Evolutionary conservation across 2,113 vertebrate species (phyloP).

Genomic region (Opisthocomus hoazin): DNA sequence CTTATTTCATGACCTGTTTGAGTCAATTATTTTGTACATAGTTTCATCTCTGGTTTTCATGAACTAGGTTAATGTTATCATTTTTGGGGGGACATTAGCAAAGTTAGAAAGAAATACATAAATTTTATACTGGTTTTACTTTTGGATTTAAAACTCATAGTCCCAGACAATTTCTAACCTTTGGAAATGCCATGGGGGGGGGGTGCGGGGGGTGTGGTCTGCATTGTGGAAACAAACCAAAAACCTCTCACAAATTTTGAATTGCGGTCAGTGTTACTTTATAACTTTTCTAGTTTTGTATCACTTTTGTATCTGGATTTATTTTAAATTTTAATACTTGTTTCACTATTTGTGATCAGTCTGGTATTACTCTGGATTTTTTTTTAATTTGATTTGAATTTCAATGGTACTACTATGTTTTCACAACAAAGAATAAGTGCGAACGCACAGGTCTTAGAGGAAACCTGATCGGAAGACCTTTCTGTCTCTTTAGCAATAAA

Average conservation of each 20-base stretch:
- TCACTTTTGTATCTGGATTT: background rate
- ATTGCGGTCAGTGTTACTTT: no score
- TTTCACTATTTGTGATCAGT: background rate
- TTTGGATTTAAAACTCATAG: background rate
- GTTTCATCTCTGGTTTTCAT: background rate
- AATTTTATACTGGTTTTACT: background rate
- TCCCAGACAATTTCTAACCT: background rate
- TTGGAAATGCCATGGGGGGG: background rate
- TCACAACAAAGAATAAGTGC: background rate
- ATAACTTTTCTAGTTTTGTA: background rate
- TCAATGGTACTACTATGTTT: background rate
- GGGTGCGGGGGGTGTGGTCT: background rate
- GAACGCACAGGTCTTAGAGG: background rate
- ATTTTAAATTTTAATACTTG: background rate
- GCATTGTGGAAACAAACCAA: background rate
- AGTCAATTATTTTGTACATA: background rate
- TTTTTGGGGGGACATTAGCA: background rate
- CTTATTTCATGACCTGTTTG: accelerated
- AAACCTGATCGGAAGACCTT: background rate
- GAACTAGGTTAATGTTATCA: background rate
- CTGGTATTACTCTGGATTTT: background rate
- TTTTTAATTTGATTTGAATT: background rate
- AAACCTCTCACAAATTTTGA: background rate
- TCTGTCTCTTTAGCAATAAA: background rate
- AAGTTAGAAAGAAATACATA: background rate